Evolutionary conservation across 2,888 invertebrate genomes (phyloP), one percentile per base, ranked within the genome.

Genomic region (Microctonus aethiopoides): DNA sequence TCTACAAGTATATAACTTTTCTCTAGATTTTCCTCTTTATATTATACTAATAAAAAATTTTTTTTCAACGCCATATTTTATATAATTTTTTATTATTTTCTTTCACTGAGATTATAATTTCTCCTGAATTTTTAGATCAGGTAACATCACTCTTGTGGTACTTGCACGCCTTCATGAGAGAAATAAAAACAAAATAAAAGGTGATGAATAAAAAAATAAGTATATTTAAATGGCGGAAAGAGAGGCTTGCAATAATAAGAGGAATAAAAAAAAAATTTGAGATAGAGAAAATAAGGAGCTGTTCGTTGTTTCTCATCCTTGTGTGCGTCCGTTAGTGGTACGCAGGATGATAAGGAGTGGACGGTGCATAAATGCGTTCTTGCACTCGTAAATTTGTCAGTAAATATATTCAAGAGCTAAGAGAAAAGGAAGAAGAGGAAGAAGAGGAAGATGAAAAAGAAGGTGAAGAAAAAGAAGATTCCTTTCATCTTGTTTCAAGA

Each of bases 311-410:
- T 56, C 13, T 29, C 56, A n/a, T 29, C 29, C 56, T 24, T 29
- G 24, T 29, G 24, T 9, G 26, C 56, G 60, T 56, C 67, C 68
- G 69, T 72, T 68, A 68, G 68, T 64, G 60, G 68, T 39, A 46
- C 46, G 16, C 46, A 46, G 46, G 20, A 46, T 16, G 46, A 46
- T 46, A 46, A 46, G 46, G 16, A 46, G 46, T 46, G 46, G 46
- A 46, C 46, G 46, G 9, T 46, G 20, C 46, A 46, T 46, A 46
- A 46, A 46, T 46, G 46, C 16, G 46, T 72, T 72, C 62, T 62
- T 72, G 65, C 68, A 80, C 79, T 79, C 79, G 77, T 80, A 80
- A 80, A 80, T 80, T 80, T 80, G 76, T 77, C 79, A 77, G 76
- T 63, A 68, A 24, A 54, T 54, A 54, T 26, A 24, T 26, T 51